Percentiles rank a stretch among this genome's conserved stretches.
phyloP scores from a whole-genome alignment of 2,888 invertebrate species.

The Myopa tessellatipennis region DNA sequence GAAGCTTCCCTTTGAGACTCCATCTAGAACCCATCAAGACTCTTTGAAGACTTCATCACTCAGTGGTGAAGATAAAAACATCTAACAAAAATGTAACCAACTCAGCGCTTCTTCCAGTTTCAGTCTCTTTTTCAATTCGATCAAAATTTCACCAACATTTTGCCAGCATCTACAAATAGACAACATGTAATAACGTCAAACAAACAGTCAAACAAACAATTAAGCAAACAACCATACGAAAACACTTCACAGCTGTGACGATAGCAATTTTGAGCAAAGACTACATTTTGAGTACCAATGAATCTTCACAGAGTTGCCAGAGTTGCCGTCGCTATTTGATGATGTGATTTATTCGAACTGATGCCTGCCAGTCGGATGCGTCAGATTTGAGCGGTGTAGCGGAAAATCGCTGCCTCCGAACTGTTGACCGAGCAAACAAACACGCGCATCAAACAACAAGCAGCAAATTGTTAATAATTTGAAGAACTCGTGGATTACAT shows the following conservation, averaged over 20 bases:
- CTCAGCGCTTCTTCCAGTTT: no score
- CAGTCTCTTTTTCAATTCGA: background rate
- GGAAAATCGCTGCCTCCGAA: background rate
- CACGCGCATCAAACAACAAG: constrained; percentile 21
- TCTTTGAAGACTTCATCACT: no score
- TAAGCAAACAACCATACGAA: constrained; percentile 16
- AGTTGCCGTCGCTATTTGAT: constrained; percentile 29
- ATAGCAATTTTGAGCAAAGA: constrained; percentile 14
- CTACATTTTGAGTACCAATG: constrained; percentile 17
- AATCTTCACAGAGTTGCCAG: background rate
- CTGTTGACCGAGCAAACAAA: constrained; percentile 33
- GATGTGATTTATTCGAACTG: constrained; percentile 15
- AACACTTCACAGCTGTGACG: constrained; percentile 36
- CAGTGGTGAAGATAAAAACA: no score
- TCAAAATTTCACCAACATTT: background rate
- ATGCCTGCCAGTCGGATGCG: background rate
- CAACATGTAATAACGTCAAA: constrained; percentile 28
- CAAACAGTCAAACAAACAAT: constrained; percentile 16
- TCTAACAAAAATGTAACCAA: no score
- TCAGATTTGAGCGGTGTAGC: background rate
- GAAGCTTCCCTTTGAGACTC: no score
- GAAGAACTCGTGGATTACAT: constrained; percentile 1
- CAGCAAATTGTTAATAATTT: constrained; percentile 34
- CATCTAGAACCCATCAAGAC: no score
- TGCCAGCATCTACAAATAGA: background rate